These are phyloP conservation scores for Sterrhoptilus dennistouni DNA, from an alignment of 2,113 vertebrate species.

Conservation along the genomic window DNA sequence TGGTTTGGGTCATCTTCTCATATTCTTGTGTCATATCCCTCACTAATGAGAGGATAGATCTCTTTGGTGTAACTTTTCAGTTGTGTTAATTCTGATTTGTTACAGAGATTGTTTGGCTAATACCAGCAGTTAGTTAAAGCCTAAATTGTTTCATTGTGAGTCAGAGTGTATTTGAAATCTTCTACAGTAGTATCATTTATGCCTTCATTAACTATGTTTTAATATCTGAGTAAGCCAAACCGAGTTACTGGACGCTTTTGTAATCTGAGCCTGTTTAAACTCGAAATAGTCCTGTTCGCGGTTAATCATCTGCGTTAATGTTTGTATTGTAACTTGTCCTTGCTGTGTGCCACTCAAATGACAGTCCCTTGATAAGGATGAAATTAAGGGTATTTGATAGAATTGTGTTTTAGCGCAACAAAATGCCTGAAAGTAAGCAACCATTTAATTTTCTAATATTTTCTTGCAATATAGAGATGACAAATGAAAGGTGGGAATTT, in stretches of 20 bases:
- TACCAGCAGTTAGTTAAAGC: not conserved
- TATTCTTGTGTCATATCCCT: not conserved
- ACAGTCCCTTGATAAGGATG: conserved; percentile 1
- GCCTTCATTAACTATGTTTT: not conserved
- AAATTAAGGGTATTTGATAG: not conserved
- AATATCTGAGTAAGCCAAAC: not conserved
- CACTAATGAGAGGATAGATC: not conserved
- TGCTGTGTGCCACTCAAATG: not conserved
- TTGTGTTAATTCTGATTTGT: not conserved
- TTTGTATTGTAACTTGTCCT: conserved; percentile 45
- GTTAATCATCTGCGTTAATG: conserved; percentile 45
- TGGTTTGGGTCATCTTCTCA: not conserved
- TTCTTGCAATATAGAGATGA: not conserved
- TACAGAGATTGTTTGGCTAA: not conserved
- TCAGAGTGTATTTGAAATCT: conserved; percentile 6
- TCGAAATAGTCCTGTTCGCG: not conserved
- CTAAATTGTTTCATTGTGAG: not conserved
- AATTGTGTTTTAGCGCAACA: not conserved
- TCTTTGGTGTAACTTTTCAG: not conserved
- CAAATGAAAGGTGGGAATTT: not conserved
- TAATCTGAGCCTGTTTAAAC: conserved; percentile 53
- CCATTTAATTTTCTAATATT: not conserved
- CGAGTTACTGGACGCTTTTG: conserved; percentile 22
- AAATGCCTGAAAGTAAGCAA: not conserved
- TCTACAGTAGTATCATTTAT: not conserved